Evolutionary conservation across 2,113 vertebrate genomes (phyloP).

Genomic region (Macroglossus sobrinus): DNA sequence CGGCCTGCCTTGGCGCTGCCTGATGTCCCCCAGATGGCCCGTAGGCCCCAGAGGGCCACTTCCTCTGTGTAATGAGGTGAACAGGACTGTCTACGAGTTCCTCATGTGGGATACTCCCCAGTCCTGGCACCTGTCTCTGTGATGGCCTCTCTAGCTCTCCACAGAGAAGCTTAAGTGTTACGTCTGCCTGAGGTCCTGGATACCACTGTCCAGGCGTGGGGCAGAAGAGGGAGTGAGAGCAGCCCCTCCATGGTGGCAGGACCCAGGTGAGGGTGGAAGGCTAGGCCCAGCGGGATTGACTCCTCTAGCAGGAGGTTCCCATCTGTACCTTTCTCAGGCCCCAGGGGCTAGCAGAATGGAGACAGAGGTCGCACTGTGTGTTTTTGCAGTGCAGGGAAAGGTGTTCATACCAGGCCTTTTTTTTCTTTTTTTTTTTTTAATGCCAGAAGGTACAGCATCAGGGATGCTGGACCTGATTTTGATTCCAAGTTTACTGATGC

Average conservation of each 20-base stretch:
- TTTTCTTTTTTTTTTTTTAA: neutral
- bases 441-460: neutral
- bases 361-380: neutral
- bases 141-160: neutral
- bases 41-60: neutral
- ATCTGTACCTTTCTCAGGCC: neutral
- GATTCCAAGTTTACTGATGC: neutral
- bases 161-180: neutral
- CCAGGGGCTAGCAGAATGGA: neutral
- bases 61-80: neutral
- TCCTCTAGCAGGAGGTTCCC: neutral
- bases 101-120: neutral
- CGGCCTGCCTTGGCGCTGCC: neutral
- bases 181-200: neutral
- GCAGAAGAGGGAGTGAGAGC: neutral
- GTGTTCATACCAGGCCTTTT: neutral
- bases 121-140: neutral
- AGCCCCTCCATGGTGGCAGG: neutral
- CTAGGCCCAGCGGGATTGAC: neutral
- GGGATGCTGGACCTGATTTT: constrained; percentile 18
- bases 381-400: neutral
- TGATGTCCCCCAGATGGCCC: neutral
- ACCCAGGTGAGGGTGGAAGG: neutral
- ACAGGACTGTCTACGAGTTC: neutral
- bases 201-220: neutral